Percentiles rank a stretch among this genome's conserved stretches.
Evolutionary conservation across 2,113 vertebrate species (phyloP).

Genomic region (Stomatorhinus ivindoensis): DNA sequence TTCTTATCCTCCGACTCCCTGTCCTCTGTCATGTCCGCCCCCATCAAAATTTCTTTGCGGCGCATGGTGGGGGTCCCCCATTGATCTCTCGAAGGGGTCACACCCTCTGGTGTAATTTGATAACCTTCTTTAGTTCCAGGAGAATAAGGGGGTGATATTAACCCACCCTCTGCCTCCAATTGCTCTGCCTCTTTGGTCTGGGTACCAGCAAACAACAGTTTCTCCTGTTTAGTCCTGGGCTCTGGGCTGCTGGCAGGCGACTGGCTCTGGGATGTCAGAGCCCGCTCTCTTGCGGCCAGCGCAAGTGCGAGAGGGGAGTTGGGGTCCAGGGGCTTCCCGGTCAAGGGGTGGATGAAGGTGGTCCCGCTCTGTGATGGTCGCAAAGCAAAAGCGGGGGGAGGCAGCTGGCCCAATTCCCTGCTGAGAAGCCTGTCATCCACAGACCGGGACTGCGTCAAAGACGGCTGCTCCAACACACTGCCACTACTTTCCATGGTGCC

Average conservation of each 20-base stretch:
- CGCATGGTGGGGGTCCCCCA: conserved; percentile 66
- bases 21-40: conserved; percentile 62
- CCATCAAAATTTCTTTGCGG: conserved; percentile 68
- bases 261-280: conserved; percentile 81
- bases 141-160: conserved; percentile 72
- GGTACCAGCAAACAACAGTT: conserved; percentile 77
- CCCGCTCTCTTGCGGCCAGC: conserved; percentile 89
- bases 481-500: conserved; percentile 84
- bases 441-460: conserved; percentile 85
- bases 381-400: conserved; percentile 77
- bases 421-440: conserved; percentile 79
- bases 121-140: conserved; percentile 43
- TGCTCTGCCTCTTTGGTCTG: conserved; percentile 81
- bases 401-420: conserved; percentile 72
- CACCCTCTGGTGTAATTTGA: conserved; percentile 50
- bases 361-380: conserved; percentile 73
- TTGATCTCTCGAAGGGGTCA: conserved; percentile 57
- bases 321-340: conserved; percentile 88
- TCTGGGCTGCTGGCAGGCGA: conserved; percentile 83
- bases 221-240: conserved; percentile 59
- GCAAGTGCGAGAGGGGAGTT: conserved; percentile 92
- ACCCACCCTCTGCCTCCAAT: conserved; percentile 70
- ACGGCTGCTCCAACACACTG: conserved; percentile 70
- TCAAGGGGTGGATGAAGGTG: conserved; percentile 93
- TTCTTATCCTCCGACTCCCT: conserved; percentile 82